These are phyloP conservation scores for Ylistrum balloti DNA, from an alignment of 1,140 invertebrate species.

Conservation along the genomic window DNA sequence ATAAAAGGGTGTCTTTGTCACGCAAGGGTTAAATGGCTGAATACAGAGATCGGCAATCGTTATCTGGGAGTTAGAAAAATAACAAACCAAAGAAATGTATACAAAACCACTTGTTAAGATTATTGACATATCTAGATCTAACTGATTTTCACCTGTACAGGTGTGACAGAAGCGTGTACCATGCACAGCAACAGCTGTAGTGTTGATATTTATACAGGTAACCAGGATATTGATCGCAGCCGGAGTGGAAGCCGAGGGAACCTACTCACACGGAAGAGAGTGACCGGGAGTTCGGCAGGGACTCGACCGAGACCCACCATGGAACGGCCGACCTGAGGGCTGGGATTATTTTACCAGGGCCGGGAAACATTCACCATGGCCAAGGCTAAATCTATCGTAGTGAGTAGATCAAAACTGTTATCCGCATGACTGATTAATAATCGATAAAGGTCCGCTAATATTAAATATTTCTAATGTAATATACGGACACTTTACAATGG, in stretches of 20 bases:
- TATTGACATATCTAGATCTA: neutral
- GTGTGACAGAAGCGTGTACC: neutral
- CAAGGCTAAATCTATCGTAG: neutral
- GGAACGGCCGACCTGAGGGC: neutral
- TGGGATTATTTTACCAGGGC: neutral
- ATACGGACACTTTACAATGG: neutral
- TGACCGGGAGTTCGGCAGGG: neutral
- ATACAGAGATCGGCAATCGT: too few species aligned
- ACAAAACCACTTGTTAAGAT: neutral
- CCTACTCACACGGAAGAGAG: neutral
- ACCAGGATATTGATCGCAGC: neutral
- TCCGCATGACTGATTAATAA: neutral
- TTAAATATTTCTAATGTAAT: neutral
- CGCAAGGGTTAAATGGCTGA: too few species aligned
- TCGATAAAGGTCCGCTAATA: neutral
- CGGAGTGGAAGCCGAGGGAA: conserved; percentile 19
- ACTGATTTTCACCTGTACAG: neutral
- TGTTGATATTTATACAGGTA: conserved; percentile 24
- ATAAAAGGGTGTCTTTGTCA: too few species aligned
- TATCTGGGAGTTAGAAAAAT: too few species aligned
- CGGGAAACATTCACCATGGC: neutral
- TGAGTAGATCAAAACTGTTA: neutral
- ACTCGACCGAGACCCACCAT: neutral
- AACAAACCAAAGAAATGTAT: neutral
- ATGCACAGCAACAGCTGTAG: neutral